Percentiles rank a stretch among this genome's conserved stretches.
These are phyloP conservation scores for Megastigmus dorsalis DNA, from an alignment of 2,888 invertebrate genomes.

Conservation along the genomic window DNA sequence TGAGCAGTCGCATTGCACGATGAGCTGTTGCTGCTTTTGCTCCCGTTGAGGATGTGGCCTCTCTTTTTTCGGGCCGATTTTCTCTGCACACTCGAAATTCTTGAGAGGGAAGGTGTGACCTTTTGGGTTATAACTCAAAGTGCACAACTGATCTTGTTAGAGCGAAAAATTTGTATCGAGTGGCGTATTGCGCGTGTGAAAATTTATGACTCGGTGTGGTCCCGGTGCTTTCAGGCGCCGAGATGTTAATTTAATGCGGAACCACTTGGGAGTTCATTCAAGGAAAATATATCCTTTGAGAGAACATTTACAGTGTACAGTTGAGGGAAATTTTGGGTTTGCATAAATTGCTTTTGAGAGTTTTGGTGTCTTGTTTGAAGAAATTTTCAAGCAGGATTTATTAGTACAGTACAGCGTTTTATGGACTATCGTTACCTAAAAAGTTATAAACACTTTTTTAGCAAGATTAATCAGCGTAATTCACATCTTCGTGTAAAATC, in stretches of 20 bases:
- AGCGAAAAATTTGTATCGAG: slow-evolving; percentile 26
- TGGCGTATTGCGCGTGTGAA: neutral
- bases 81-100: neutral
- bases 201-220: neutral
- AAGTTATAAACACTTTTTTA: too few relatives aligned
- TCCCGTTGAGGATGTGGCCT: neutral
- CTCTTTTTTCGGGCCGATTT: slow-evolving; percentile 21
- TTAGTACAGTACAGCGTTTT: too few relatives aligned
- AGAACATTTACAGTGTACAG: too few relatives aligned
- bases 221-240: neutral
- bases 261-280: neutral
- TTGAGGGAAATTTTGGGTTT: too few relatives aligned
- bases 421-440: too few relatives aligned
- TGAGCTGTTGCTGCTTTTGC: neutral
- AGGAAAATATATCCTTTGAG: neutral
- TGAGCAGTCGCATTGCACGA: slow-evolving; percentile 2
- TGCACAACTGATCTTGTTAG: slow-evolving; percentile 15
- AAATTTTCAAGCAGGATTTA: too few relatives aligned
- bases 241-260: neutral
- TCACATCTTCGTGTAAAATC: too few relatives aligned
- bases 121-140: neutral
- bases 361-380: too few relatives aligned
- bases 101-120: neutral
- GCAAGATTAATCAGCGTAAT: too few relatives aligned
- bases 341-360: too few relatives aligned